These are phyloP conservation scores for Eristalis arbustorum DNA, from an alignment of 2,888 invertebrate genomes.

Conservation along the genomic window DNA sequence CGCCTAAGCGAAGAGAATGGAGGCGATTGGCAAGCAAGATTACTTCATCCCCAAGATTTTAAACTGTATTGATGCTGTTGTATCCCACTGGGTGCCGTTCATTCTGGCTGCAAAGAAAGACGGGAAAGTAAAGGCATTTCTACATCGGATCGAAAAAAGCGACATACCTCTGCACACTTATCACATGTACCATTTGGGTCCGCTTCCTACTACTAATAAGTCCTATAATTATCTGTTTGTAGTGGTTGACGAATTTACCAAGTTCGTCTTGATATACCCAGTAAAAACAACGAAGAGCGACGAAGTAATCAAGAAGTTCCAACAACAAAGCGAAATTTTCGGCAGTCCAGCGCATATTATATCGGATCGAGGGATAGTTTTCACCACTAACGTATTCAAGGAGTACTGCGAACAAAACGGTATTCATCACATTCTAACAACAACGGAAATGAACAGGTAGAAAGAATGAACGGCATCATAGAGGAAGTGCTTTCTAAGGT, in stretches of 20 bases:
- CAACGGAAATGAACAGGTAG: constrained; percentile 73
- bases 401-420: not conserved
- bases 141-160: too few relatives aligned
- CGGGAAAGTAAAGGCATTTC: not conserved
- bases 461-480: constrained; percentile 73
- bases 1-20: too few relatives aligned
- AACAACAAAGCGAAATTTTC: not conserved
- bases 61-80: not conserved
- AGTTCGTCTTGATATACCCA: not conserved
- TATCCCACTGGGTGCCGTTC: not conserved
- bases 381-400: not conserved
- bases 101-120: not conserved
- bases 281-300: constrained; percentile 18
- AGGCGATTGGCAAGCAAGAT: too few relatives aligned
- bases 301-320: not conserved
- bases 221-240: not conserved
- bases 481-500: not conserved
- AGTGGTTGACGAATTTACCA: not conserved
- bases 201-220: not conserved
- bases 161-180: too few relatives aligned
- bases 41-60: too few relatives aligned
- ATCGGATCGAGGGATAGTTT: not conserved
- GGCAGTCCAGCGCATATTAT: not conserved
- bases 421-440: not conserved
- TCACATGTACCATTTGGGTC: not conserved